Evolutionary conservation across 2,113 vertebrate genomes (phyloP).

Genomic region (Lophotis ruficrista): DNA sequence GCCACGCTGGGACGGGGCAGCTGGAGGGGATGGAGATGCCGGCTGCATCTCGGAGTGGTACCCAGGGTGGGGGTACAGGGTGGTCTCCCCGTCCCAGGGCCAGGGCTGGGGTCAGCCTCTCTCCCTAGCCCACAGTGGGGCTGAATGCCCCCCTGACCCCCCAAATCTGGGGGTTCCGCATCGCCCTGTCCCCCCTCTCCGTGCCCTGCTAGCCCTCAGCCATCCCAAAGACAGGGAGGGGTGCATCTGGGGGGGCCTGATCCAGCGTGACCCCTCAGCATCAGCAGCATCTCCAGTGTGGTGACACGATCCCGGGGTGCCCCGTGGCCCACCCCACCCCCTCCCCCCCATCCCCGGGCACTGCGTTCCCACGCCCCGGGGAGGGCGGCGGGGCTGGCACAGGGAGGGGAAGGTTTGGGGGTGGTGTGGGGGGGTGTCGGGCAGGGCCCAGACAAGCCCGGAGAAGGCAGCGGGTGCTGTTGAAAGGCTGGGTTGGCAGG

Average conservation of each 20-base stretch:
- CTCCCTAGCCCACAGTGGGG: too few relatives aligned
- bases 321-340: background rate
- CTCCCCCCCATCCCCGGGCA: background rate
- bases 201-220: accelerated
- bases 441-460: background rate
- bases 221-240: background rate
- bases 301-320: background rate
- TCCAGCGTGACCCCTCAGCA: background rate
- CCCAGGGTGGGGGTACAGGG: background rate
- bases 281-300: accelerated
- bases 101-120: background rate
- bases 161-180: background rate
- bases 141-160: background rate
- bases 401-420: too few relatives aligned
- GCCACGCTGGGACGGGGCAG: accelerated
- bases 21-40: background rate
- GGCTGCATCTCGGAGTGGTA: background rate
- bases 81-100: background rate
- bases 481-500: constrained; percentile 15
- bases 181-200: accelerated
- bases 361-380: background rate
- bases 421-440: background rate
- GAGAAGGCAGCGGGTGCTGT: background rate
- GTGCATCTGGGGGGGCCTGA: background rate
- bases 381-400: background rate